Percentiles rank a stretch among this genome's conserved stretches.
Evolutionary conservation across 2,888 invertebrate species (phyloP).

Genomic region (Nycteola revayana): DNA sequence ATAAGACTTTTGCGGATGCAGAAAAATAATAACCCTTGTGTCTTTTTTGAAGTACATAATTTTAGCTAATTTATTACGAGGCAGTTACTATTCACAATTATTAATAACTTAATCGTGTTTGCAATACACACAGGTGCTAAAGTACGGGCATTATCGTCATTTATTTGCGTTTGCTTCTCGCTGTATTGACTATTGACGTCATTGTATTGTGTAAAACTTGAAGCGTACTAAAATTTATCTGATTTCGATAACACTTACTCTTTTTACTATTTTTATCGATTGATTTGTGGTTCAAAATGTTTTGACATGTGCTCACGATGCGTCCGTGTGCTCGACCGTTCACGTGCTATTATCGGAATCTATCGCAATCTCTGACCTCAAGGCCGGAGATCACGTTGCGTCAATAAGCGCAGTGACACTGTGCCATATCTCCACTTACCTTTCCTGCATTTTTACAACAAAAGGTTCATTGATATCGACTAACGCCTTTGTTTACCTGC

Average conservation of each 20-base stretch:
- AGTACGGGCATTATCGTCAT: slow-evolving; percentile 22
- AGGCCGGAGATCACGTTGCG: slow-evolving; percentile 48
- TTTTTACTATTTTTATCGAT: slow-evolving; percentile 25
- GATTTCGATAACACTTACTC: slow-evolving; percentile 27
- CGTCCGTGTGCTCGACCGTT: slow-evolving; percentile 38
- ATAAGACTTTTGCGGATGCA: slow-evolving; percentile 23
- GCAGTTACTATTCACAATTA: slow-evolving; percentile 20
- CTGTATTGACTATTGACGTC: slow-evolving; percentile 24
- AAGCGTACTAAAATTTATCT: slow-evolving; percentile 26
- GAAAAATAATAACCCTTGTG: neutral
- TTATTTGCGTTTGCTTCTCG: slow-evolving; percentile 27
- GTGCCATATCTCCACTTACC: slow-evolving; percentile 26
- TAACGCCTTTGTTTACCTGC: slow-evolving; percentile 1
- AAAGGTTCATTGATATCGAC: neutral
- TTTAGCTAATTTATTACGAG: neutral
- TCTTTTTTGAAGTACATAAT: neutral
- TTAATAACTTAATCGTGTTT: slow-evolving; percentile 19
- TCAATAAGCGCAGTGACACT: slow-evolving; percentile 32
- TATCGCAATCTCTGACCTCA: slow-evolving; percentile 44
- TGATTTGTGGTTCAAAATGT: slow-evolving; percentile 38
- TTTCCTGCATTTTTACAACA: slow-evolving; percentile 18
- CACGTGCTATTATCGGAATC: slow-evolving; percentile 48
- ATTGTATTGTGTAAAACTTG: slow-evolving; percentile 25
- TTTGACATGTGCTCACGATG: slow-evolving; percentile 44
- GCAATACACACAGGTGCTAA: slow-evolving; percentile 23